Percentiles rank a stretch among this genome's conserved stretches.
These are phyloP conservation scores for Eremophila alpestris DNA, from an alignment of 2,797 vertebrate species.

Conservation along the genomic window DNA sequence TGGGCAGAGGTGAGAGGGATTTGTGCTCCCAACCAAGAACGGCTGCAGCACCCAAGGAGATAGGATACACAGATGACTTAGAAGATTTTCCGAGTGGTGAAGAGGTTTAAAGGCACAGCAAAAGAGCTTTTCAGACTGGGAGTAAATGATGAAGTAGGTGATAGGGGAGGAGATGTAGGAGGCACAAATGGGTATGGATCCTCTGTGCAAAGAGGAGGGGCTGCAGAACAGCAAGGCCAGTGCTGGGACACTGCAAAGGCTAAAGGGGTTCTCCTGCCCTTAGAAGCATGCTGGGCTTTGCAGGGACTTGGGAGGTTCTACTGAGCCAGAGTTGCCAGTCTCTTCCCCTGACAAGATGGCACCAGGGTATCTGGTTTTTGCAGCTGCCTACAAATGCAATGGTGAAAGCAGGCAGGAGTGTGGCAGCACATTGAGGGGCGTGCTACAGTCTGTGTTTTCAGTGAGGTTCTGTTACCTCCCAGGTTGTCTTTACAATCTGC, in stretches of 20 bases:
- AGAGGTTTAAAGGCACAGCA: background rate
- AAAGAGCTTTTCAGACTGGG: background rate
- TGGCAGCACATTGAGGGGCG: fast-evolving
- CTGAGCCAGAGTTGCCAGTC: background rate
- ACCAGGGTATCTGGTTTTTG: background rate
- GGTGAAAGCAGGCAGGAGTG: background rate
- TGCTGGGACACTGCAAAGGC: background rate
- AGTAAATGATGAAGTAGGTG: background rate
- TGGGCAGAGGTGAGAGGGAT: background rate
- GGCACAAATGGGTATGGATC: background rate
- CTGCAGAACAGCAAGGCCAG: background rate
- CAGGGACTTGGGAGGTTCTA: background rate
- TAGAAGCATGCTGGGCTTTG: background rate
- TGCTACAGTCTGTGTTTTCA: background rate
- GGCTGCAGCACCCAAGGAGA: background rate
- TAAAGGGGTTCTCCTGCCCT: background rate
- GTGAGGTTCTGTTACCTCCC: background rate
- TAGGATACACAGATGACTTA: background rate
- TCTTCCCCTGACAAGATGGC: background rate
- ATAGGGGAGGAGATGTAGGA: background rate
- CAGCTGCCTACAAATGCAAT: background rate
- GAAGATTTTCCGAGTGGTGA: background rate
- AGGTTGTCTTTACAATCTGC: background rate
- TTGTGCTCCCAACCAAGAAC: fast-evolving
- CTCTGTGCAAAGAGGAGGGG: background rate